Conservation (phyloP, 2,113 vertebrate species). For the Pterocles orientalis region DNA sequence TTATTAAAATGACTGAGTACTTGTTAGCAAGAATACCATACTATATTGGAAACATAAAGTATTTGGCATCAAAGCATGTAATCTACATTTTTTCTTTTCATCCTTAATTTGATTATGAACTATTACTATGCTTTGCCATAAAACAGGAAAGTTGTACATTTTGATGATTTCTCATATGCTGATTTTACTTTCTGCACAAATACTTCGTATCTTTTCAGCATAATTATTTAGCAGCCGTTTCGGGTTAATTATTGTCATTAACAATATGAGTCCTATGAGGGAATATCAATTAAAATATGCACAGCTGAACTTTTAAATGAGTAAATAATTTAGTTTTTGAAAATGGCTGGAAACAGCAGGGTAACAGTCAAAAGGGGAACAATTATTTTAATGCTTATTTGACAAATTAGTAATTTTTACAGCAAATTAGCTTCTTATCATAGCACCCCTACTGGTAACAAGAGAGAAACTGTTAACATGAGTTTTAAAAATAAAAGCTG, state of each 20-base stretch:
- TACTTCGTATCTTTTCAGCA: constrained; percentile 80
- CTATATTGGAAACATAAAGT: constrained; percentile 82
- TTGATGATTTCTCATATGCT: constrained; percentile 81
- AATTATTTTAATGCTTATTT: constrained; percentile 98
- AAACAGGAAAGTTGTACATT: constrained; percentile 77
- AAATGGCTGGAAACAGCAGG: constrained; percentile 95
- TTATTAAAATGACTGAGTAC: constrained; percentile 73
- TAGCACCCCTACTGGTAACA: constrained; percentile 85
- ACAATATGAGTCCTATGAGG: constrained; percentile 91
- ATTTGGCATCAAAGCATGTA: constrained; percentile 76
- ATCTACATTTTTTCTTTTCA: constrained; percentile 75
- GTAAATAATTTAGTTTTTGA: constrained; percentile 94
- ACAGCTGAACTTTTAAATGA: constrained; percentile 87
- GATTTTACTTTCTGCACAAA: constrained; percentile 83
- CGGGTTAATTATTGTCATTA: constrained; percentile 99
- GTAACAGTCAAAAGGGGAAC: constrained; percentile 97
- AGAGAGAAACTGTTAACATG: constrained; percentile 77
- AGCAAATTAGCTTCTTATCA: constrained; percentile 93
- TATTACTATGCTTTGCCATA: constrained; percentile 77
- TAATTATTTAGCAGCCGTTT: constrained; percentile 98
- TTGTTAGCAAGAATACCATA: constrained; percentile 64
- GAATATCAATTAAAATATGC: constrained; percentile 91
- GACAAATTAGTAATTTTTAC: constrained; percentile 93
- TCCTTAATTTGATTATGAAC: constrained; percentile 85
- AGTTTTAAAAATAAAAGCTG: constrained; percentile 83